Base-by-base conservation (phyloP, 2,797 vertebrate species). In the Percopsis omiscomaycus region DNA sequence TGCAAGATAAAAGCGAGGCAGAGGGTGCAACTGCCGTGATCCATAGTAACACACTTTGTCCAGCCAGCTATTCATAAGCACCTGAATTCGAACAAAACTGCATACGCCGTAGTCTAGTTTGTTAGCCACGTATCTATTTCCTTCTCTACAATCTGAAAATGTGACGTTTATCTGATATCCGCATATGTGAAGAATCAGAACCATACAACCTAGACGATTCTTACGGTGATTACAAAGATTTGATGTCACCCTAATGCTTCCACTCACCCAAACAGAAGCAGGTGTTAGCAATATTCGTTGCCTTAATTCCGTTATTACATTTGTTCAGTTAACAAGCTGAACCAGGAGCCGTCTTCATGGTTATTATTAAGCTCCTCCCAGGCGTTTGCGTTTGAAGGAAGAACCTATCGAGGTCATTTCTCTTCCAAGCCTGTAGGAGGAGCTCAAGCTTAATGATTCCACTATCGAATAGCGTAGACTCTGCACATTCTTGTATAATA, bases 201-300 rank as follows among this genome's bases (percentile, higher is more conserved):
- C 30, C 1, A 22, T 22, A 64, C 15, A 68, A 63, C 48, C 22
- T 48, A 29, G 13, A 1, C 10, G 15, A 2, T 16, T 16, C 3
- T 6, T 22, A 22, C 22, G 22, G 22, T 22, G 22, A 22, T 22
- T 22, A 22, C 22, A 22, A 22, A 22, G 22, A 22, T 22, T 42
- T 42, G 9, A 51, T 56, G n/a, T 28, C 53, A 59, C 44, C 29
- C 55, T 67, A 27, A 12, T 1, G 0, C 0, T 1, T n/a, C 30
- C 29, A 75, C 85, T 73, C 32, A 89, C 89, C 82, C 13, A 10
- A 12, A 12, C 9, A 27, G 9, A 32, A 6, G 14, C 59, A 73
- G 64, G 69, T 62, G 59, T 0, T 2, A 8, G 9, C 0, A 13
- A 5, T 47, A 30, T 5, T 50, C 3, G 13, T 3, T 5, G 49